These are phyloP conservation scores for Micoletzkya japonica DNA, from an alignment of 2,888 invertebrate species.

Conservation along the genomic window DNA sequence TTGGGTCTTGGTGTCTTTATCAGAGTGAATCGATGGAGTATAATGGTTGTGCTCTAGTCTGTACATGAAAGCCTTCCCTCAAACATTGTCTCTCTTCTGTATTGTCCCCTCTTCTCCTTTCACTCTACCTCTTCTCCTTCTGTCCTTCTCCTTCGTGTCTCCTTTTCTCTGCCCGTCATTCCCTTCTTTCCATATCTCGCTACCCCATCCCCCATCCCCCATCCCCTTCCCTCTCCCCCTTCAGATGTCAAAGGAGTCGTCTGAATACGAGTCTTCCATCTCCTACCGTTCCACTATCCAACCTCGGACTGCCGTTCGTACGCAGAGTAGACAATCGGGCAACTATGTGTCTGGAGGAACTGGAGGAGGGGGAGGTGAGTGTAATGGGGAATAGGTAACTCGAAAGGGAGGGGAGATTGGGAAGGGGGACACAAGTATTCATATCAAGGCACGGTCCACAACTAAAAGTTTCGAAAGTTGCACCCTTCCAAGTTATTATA, in stretches of 20 bases:
- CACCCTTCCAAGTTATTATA: no score
- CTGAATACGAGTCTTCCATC: constrained; percentile 49
- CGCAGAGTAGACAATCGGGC: constrained; percentile 53
- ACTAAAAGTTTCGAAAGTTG: no score
- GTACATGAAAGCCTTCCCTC: no score
- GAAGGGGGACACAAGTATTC: no score
- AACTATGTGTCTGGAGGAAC: constrained; percentile 48
- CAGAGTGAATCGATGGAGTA: no score
- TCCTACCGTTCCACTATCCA: constrained; percentile 62
- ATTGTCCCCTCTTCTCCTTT: no score
- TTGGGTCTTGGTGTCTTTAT: no score
- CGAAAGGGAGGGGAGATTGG: neutral
- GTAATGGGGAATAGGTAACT: neutral
- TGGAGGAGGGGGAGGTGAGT: constrained; percentile 50
- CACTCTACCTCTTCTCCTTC: neutral
- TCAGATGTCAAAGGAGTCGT: constrained; percentile 38
- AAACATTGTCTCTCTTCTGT: no score
- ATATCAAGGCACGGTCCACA: no score
- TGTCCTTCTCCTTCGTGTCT: neutral
- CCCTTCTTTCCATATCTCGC: constrained; percentile 29
- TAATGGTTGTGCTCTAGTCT: no score
- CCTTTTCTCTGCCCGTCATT: constrained; percentile 9
- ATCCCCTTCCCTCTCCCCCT: constrained; percentile 13
- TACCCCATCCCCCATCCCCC: no score
- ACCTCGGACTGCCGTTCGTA: constrained; percentile 46